These are phyloP conservation scores for Cottoperca gobio DNA, from an alignment of 2,797 vertebrate genomes.

Conservation along the genomic window DNA sequence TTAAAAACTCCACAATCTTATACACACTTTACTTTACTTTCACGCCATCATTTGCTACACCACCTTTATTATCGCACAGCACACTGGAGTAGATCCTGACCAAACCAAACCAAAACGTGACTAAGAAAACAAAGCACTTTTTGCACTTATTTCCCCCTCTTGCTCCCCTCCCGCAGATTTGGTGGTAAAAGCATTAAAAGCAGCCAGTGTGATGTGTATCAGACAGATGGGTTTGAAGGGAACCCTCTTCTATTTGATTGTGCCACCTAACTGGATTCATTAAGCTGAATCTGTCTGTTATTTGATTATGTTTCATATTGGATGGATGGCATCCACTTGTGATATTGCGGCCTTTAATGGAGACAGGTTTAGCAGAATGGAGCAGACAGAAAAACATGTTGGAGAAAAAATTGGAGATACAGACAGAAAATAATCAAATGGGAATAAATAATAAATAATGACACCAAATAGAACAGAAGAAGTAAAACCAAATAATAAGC, in stretches of 20 bases:
- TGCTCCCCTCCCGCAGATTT: slow-evolving; percentile 28
- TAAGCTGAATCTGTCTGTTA: slow-evolving; percentile 67
- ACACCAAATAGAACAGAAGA: neutral
- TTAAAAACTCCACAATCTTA: too few species aligned
- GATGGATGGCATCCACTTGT: slow-evolving; percentile 75
- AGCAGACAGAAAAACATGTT: neutral
- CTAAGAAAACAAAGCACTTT: slow-evolving; percentile 2
- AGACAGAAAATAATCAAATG: neutral
- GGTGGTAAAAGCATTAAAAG: slow-evolving; percentile 64
- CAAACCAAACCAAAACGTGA: slow-evolving; percentile 24
- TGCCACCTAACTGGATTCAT: slow-evolving; percentile 75
- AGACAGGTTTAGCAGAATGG: slow-evolving; percentile 56
- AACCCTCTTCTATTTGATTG: slow-evolving; percentile 73
- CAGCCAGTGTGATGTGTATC: slow-evolving; percentile 58
- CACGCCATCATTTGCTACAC: too few species aligned
- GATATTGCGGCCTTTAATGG: slow-evolving; percentile 67
- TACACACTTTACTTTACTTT: too few species aligned
- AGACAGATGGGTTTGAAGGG: slow-evolving; percentile 64
- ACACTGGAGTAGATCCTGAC: too few species aligned
- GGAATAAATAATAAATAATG: neutral
- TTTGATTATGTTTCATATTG: slow-evolving; percentile 75
- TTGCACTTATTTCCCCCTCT: slow-evolving; percentile 5
- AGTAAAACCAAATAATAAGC: neutral
- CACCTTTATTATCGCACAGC: too few species aligned
- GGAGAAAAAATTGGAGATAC: neutral